A percentile compares a stretch with the other conserved stretches of the same genome.
These are phyloP conservation scores for Podarcis raffonei DNA, from an alignment of 2,113 vertebrate genomes.

Conservation along the genomic window DNA sequence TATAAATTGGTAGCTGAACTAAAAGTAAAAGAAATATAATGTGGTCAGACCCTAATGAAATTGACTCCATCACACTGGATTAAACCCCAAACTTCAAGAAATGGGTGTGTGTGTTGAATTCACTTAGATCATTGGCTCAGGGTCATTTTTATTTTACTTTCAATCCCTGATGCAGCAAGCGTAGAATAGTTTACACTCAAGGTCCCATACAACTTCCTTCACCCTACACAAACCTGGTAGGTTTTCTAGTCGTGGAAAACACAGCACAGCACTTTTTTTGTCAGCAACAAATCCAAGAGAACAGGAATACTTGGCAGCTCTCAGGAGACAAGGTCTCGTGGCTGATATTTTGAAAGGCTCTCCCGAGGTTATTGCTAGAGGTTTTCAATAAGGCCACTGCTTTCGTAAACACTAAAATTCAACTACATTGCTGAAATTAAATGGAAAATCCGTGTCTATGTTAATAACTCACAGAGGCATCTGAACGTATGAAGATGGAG, in stretches of 20 bases:
- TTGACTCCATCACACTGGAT: not conserved
- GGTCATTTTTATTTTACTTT: not conserved
- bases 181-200: not conserved
- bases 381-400: not conserved
- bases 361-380: not conserved
- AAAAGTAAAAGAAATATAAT: not conserved
- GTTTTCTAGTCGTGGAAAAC: not conserved
- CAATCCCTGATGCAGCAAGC: not conserved
- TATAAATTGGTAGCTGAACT: not conserved
- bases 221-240: not conserved
- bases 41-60: not conserved
- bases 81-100: conserved; percentile 3
- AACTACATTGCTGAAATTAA: conserved; percentile 6
- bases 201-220: not conserved
- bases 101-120: conserved; percentile 2
- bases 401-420: conserved; percentile 10
- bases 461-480: conserved; percentile 6
- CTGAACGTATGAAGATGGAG: conserved; percentile 5
- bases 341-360: not conserved
- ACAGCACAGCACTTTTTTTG: fast-evolving
- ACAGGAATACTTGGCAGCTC: not conserved
- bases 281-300: not conserved
- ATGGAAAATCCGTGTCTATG: conserved; percentile 6
- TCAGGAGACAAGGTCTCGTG: not conserved
- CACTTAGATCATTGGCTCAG: not conserved